Percentiles rank a stretch among this genome's conserved stretches.
Evolutionary conservation across 2,113 vertebrate species (phyloP).

Genomic region (Vulpes ferrilata): DNA sequence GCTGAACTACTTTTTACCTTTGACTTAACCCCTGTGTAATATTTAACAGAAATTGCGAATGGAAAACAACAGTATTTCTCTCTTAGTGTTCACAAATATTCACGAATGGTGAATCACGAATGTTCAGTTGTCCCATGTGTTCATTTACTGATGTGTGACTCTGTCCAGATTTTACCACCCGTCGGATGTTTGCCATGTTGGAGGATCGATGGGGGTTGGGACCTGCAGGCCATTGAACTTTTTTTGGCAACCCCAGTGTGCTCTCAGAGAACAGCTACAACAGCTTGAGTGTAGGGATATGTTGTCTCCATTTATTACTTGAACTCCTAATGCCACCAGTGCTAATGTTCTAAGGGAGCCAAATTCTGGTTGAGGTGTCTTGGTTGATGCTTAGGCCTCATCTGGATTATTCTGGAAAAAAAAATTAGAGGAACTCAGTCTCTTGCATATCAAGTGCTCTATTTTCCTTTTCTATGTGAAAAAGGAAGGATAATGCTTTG

Average conservation of each 20-base stretch:
- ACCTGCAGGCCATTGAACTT: background rate
- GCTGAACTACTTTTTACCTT: constrained; percentile 33
- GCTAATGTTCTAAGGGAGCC: background rate
- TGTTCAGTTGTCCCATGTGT: constrained; percentile 75
- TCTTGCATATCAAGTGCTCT: background rate
- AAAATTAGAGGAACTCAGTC: background rate
- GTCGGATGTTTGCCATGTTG: background rate
- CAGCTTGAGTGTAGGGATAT: constrained; percentile 58
- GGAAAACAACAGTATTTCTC: constrained; percentile 65
- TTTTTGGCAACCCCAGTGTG: constrained; percentile 45
- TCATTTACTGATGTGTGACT: constrained; percentile 71
- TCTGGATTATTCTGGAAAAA: constrained; percentile 18
- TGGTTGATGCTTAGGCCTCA: background rate
- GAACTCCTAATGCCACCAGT: constrained; percentile 53
- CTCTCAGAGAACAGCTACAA: constrained; percentile 72
- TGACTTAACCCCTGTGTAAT: constrained; percentile 42
- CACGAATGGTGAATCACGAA: background rate
- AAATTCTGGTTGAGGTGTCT: background rate
- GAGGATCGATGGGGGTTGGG: background rate
- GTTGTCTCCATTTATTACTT: constrained; percentile 46
- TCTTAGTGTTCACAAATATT: constrained; percentile 63
- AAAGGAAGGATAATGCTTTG: background rate
- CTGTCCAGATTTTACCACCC: constrained; percentile 33
- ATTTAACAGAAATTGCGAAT: constrained; percentile 54
- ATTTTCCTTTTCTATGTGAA: constrained; percentile 37